These are phyloP conservation scores for Orestias chungarensis DNA, from an alignment of 2,797 vertebrate species.

Conservation along the genomic window DNA sequence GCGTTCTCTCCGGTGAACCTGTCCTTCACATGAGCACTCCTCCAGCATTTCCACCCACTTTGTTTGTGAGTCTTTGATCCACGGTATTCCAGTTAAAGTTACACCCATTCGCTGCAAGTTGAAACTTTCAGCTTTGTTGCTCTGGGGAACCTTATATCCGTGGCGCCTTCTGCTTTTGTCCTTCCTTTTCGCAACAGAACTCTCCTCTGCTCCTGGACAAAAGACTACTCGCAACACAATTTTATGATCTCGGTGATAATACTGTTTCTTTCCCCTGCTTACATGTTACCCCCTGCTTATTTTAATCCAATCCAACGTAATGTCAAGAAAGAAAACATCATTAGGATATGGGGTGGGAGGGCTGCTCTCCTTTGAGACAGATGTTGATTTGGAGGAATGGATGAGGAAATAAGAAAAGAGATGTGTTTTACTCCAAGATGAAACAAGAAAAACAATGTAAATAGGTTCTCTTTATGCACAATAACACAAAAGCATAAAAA, in stretches of 20 bases:
- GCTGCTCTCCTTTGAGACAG: conserved; percentile 41
- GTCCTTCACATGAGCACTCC: conserved; percentile 77
- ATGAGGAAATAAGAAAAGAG: conserved; percentile 31
- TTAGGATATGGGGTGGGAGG: neutral
- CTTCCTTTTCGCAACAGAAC: conserved; percentile 82
- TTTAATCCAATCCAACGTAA: conserved; percentile 56
- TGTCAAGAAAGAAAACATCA: conserved; percentile 28
- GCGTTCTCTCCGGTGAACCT: conserved; percentile 75
- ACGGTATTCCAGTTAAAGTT: conserved; percentile 82
- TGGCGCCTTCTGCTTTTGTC: conserved; percentile 82
- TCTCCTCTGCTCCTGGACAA: conserved; percentile 81
- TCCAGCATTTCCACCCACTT: conserved; percentile 82
- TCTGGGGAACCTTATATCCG: conserved; percentile 82
- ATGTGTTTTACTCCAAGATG: conserved; percentile 38
- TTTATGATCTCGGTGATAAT: conserved; percentile 80
- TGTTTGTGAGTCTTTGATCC: conserved; percentile 81
- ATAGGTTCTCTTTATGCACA: conserved; percentile 44
- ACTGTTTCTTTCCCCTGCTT: conserved; percentile 68
- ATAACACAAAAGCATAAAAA: conserved; percentile 52
- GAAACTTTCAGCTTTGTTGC: conserved; percentile 83
- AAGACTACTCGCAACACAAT: conserved; percentile 82
- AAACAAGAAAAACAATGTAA: conserved; percentile 48
- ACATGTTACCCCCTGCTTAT: conserved; percentile 63
- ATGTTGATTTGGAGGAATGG: conserved; percentile 59
- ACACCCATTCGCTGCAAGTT: conserved; percentile 83